Evolutionary conservation across 2,888 invertebrate species (phyloP).

Genomic region (Drosophila basisetae): DNA sequence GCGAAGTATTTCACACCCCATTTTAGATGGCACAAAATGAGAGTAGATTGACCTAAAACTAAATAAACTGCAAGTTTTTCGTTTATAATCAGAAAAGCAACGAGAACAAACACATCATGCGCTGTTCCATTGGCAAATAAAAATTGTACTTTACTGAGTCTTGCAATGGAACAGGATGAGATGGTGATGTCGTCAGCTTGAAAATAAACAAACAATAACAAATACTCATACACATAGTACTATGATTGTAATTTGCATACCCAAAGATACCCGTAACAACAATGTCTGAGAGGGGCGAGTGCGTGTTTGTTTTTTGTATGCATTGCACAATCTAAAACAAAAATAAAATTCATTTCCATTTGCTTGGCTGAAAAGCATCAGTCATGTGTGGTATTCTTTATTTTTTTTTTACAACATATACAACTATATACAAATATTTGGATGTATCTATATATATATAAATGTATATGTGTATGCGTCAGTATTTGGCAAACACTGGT

Average conservation of each 20-base stretch:
- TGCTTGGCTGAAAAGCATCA: constrained; percentile 48
- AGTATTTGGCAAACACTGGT: constrained; percentile 25
- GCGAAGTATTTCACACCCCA: constrained; percentile 46
- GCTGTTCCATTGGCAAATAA: constrained; percentile 34
- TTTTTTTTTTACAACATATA: neutral
- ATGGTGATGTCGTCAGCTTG: constrained; percentile 17
- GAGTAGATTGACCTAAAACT: constrained; percentile 55
- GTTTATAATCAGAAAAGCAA: neutral
- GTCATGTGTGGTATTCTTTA: constrained; percentile 14
- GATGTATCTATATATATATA: neutral
- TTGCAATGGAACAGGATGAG: constrained; percentile 43
- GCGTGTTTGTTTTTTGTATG: constrained; percentile 65
- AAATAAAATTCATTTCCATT: constrained; percentile 76
- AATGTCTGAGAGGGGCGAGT: constrained; percentile 58
- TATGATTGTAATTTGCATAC: constrained; percentile 69
- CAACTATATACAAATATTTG: neutral
- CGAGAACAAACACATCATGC: constrained; percentile 20
- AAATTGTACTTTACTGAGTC: neutral
- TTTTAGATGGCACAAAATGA: constrained; percentile 55
- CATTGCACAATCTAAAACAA: constrained; percentile 81
- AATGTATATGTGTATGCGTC: neutral
- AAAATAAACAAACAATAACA: constrained; percentile 1
- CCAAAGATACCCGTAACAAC: constrained; percentile 60
- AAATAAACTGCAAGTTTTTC: constrained; percentile 47
- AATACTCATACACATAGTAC: constrained; percentile 28